Conservation (phyloP, 2,888 invertebrate species). For the Caenorhabditis afra region DNA sequence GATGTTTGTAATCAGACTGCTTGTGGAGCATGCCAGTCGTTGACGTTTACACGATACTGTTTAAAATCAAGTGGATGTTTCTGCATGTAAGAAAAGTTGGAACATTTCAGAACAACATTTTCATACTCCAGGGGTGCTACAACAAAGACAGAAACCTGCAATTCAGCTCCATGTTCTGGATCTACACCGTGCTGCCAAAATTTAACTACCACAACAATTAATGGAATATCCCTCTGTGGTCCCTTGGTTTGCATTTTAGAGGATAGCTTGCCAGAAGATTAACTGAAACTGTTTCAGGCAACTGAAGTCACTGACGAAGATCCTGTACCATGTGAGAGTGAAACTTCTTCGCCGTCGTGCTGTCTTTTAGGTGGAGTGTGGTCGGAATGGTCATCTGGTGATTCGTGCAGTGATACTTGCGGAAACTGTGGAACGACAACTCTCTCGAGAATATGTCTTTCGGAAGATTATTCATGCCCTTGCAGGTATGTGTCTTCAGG, state of each 20-base stretch:
- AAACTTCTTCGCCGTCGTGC: slow-evolving; percentile 39
- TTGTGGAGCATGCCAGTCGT: slow-evolving; percentile 47
- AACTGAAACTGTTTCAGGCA: neutral
- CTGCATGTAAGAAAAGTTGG: slow-evolving; percentile 43
- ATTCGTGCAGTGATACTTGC: slow-evolving; percentile 56
- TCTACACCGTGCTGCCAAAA: slow-evolving; percentile 35
- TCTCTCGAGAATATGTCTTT: slow-evolving; percentile 54
- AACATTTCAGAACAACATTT: neutral
- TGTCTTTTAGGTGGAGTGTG: slow-evolving; percentile 57
- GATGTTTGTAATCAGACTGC: slow-evolving; percentile 40
- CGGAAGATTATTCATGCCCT: slow-evolving; percentile 47
- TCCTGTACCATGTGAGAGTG: slow-evolving; percentile 24
- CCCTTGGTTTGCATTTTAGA: slow-evolving; percentile 24
- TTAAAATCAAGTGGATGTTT: slow-evolving; percentile 42
- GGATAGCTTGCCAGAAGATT: neutral
- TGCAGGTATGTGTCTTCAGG: slow-evolving; percentile 54
- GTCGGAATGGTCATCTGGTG: slow-evolving; percentile 53
- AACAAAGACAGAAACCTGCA: slow-evolving; percentile 41
- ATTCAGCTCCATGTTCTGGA: slow-evolving; percentile 18
- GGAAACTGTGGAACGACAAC: slow-evolving; percentile 61
- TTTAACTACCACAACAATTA: slow-evolving; percentile 20
- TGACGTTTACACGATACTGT: slow-evolving; percentile 39
- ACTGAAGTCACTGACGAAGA: neutral
- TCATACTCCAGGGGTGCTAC: slow-evolving; percentile 22
- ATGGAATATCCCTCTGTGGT: slow-evolving; percentile 46